Conservation (phyloP, 2,797 vertebrate genomes). For the Channa striata region DNA sequence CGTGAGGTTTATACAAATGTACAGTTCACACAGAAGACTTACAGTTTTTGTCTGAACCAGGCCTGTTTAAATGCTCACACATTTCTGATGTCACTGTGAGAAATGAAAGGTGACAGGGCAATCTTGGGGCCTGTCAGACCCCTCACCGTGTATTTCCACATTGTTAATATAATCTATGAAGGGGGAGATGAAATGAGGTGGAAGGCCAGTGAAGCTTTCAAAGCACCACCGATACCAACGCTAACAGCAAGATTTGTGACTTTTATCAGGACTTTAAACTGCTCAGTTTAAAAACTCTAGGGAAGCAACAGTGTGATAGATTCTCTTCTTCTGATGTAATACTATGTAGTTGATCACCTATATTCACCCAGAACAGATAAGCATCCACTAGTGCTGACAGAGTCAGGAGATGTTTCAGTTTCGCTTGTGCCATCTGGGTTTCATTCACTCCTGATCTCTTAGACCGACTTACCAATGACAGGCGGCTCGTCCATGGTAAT, state of each 20-base stretch:
- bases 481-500: slow-evolving; percentile 99
- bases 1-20: no score
- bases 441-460: slow-evolving; percentile 1
- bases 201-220: slow-evolving; percentile 35
- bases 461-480: slow-evolving; percentile 92
- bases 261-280: slow-evolving; percentile 9
- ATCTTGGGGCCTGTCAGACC: slow-evolving; percentile 28
- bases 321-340: background rate
- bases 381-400: background rate
- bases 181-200: slow-evolving; percentile 27
- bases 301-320: no score
- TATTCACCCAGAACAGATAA: slow-evolving; percentile 6
- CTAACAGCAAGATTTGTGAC: slow-evolving; percentile 15
- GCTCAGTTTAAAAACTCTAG: no score
- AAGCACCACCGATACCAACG: background rate
- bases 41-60: background rate
- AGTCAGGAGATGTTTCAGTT: slow-evolving; percentile 2
- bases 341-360: background rate
- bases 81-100: slow-evolving; percentile 32
- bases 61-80: slow-evolving; percentile 49
- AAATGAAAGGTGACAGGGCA: slow-evolving; percentile 52
- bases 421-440: background rate
- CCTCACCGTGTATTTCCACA: slow-evolving; percentile 38
- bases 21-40: background rate
- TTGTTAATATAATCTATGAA: slow-evolving; percentile 56